Conservation (phyloP, 92 coral and sea anemone species). For the Phenganax subtilis region DNA sequence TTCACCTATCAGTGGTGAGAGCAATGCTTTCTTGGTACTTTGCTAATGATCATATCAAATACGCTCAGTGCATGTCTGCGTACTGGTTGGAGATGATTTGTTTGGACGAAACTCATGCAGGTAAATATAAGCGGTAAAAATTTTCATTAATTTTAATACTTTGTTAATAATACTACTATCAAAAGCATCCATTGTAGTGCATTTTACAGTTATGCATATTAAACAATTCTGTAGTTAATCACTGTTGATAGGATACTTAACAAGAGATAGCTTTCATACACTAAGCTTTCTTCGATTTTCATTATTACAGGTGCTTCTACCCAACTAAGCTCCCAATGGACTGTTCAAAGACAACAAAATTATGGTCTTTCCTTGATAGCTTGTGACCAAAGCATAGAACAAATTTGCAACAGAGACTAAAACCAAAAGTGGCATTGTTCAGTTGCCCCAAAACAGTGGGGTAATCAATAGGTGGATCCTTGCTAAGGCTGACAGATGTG, state of each 20-base stretch:
- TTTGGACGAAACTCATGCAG: neutral
- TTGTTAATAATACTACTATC: neutral
- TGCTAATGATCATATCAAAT: neutral
- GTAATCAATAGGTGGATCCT: too few species aligned
- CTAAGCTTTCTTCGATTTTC: too few species aligned
- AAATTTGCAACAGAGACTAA: too few species aligned
- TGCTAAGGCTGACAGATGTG: too few species aligned
- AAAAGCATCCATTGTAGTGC: neutral
- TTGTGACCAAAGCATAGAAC: too few species aligned
- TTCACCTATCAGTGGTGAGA: neutral
- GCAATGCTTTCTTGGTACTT: neutral
- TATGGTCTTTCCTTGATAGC: too few species aligned
- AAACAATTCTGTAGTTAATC: too few species aligned
- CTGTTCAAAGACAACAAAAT: neutral
- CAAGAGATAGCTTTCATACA: too few species aligned
- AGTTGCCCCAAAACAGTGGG: too few species aligned
- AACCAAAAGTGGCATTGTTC: too few species aligned
- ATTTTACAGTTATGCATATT: too few species aligned
- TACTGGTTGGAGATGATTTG: neutral
- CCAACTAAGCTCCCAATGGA: neutral
- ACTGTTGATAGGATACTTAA: too few species aligned
- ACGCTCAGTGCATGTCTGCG: neutral
- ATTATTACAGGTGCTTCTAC: neutral
- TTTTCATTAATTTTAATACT: neutral
- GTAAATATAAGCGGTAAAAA: neutral